Evolutionary conservation across 2,888 invertebrate genomes (phyloP), one percentile per base, ranked within the genome.

Genomic region (Hipparchia sbordonii): DNA sequence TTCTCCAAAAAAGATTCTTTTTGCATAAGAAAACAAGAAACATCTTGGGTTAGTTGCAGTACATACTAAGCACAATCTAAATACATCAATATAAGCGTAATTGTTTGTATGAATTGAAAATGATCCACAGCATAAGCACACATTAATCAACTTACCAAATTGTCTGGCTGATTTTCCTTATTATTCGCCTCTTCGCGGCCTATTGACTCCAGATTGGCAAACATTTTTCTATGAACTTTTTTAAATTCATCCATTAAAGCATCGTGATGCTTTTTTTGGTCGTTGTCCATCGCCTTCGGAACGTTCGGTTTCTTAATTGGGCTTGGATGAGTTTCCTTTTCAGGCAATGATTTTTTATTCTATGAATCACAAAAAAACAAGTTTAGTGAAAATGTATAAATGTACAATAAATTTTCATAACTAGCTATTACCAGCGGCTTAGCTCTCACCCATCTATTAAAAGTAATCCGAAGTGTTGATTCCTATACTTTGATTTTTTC

Each of bases 221-320:
- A 98, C 98, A 98, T 98, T 93, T 96, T 97, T 81, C 96, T 95
- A 89, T 98, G 98, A 6, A 97, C 97, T 83, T 96, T 96, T 87
- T 97, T 97, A 87, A 98, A 98, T 90, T 98, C 98, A 87, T 98
- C 96, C 97, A 98, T 98, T 76, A 98, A 89, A 79, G 96, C 96
- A 79, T 95, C 95, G 82, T 97, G 97, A 78, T 96, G 95, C 80
- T 95, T 95, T 79, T 95, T 95, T 84, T 95, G 95, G 76, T 96
- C 96, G 69, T 94, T 94, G 77, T 95, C 95, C 88, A 94, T 77
- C 81, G 89, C 82, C 89, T 95, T 87, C 77, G 87, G 81, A 73
- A 82, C 79, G 73, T 79, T 85, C 68, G 85, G 82, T 78, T 92
- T 92, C 77, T 90, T 92, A 9, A 85, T 78, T 72, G 84, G 81